Conservation (phyloP, 2,797 vertebrate genomes). For the Sebastes trivittatus region DNA sequence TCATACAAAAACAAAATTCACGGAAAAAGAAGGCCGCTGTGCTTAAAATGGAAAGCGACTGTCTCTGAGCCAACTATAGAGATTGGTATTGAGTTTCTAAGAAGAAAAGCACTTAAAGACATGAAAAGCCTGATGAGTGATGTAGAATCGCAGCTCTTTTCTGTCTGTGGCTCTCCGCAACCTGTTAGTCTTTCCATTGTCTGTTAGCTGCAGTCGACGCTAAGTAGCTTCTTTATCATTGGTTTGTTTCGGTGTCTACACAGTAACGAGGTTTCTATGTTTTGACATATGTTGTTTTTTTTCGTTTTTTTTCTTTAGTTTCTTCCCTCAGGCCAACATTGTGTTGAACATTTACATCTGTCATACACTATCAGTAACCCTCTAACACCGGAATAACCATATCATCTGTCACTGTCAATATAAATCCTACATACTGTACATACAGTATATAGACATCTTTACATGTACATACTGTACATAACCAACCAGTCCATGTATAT, state of each 20-base stretch:
- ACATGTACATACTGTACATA: too few species aligned
- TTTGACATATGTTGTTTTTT: too few species aligned
- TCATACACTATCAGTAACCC: too few species aligned
- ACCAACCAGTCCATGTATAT: too few species aligned
- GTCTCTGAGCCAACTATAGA: slow-evolving; percentile 24
- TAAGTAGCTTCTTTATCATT: background rate
- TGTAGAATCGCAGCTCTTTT: slow-evolving; percentile 27
- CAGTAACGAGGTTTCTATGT: background rate
- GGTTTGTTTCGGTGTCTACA: background rate
- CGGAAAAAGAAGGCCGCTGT: background rate
- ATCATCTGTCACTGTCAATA: too few species aligned
- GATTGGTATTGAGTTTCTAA: slow-evolving; percentile 16
- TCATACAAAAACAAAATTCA: slow-evolving; percentile 4
- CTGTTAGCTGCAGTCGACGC: background rate
- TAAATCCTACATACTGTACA: too few species aligned
- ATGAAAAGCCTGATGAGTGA: slow-evolving; percentile 35
- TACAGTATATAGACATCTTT: too few species aligned
- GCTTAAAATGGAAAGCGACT: slow-evolving; percentile 17
- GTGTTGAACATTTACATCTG: background rate
- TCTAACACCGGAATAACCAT: too few species aligned
- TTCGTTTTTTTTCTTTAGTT: too few species aligned
- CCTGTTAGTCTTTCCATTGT: slow-evolving; percentile 1
- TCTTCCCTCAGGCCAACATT: too few species aligned
- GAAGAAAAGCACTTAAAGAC: slow-evolving; percentile 36
- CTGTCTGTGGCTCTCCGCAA: background rate